Evolutionary conservation across 2,113 vertebrate species (phyloP).

Genomic region (Panthera tigris): DNA sequence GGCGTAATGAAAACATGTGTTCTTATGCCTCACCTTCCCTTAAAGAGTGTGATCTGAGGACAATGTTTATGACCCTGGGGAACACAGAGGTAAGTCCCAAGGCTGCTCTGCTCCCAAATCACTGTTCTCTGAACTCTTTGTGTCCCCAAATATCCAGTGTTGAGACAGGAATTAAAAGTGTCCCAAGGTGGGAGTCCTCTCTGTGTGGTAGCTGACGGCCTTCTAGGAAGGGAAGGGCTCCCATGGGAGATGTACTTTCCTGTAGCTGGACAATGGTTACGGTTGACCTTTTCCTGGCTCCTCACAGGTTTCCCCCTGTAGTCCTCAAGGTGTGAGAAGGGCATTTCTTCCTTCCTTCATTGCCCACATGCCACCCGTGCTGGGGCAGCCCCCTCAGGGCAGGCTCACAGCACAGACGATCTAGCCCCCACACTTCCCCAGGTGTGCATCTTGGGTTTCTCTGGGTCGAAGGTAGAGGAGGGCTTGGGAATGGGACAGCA

Average conservation of each 20-base stretch:
- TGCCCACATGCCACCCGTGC: fast-evolving
- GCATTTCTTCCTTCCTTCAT: fast-evolving
- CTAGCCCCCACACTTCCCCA: not conserved
- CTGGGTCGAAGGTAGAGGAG: not conserved
- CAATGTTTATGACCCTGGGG: not conserved
- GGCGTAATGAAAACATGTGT: not conserved
- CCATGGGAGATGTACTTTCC: too few species aligned
- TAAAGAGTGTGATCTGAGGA: not conserved
- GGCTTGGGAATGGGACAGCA: too few species aligned
- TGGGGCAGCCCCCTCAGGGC: too few species aligned
- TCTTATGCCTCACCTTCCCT: not conserved
- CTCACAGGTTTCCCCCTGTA: not conserved
- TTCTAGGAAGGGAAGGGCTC: not conserved
- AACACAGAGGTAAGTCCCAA: not conserved
- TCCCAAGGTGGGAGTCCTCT: not conserved
- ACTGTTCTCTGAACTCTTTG: not conserved
- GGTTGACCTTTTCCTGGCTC: not conserved
- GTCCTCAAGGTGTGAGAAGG: too few species aligned
- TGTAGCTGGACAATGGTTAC: not conserved
- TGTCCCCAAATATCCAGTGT: not conserved
- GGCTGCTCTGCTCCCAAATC: not conserved
- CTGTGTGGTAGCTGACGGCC: not conserved
- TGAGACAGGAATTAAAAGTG: not conserved
- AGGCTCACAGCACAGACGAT: fast-evolving
- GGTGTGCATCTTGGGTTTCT: not conserved